phyloP scores from a whole-genome alignment of 2,797 vertebrate genomes.

The Intellagama lesueurii region DNA sequence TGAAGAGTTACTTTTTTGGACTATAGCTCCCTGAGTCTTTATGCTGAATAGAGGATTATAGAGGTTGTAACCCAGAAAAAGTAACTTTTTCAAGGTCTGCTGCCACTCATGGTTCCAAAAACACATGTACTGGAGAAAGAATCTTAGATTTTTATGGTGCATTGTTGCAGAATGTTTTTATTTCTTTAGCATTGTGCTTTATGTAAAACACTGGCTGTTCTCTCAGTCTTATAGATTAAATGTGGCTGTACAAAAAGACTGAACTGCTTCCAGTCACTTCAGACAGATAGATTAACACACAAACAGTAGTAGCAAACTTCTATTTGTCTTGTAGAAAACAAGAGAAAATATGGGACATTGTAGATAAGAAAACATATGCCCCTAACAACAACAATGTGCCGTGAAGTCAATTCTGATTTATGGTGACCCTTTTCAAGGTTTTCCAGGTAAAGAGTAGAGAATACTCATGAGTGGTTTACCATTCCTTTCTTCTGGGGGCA shows the following conservation, averaged over 20 bases:
- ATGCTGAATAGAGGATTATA: too few species aligned
- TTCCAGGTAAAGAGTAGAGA: too few species aligned
- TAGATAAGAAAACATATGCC: background rate
- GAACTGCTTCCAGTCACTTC: background rate
- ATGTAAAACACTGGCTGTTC: background rate
- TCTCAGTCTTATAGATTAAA: background rate
- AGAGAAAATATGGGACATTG: background rate
- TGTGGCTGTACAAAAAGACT: background rate
- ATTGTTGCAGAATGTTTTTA: background rate
- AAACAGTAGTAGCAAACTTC: background rate
- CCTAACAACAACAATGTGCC: background rate
- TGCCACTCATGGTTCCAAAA: background rate
- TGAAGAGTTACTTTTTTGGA: too few species aligned
- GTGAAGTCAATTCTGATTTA: too few species aligned
- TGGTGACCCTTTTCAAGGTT: too few species aligned
- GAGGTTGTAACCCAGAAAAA: too few species aligned
- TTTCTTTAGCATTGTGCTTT: background rate
- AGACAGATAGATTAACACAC: background rate
- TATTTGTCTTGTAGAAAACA: background rate
- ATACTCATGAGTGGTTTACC: too few species aligned
- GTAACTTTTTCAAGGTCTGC: too few species aligned
- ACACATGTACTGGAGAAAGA: background rate
- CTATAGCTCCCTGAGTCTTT: too few species aligned
- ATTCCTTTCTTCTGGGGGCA: too few species aligned
- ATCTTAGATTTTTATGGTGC: background rate